Conservation (phyloP, 2,113 vertebrate genomes). For the Pseudorasbora parva region DNA sequence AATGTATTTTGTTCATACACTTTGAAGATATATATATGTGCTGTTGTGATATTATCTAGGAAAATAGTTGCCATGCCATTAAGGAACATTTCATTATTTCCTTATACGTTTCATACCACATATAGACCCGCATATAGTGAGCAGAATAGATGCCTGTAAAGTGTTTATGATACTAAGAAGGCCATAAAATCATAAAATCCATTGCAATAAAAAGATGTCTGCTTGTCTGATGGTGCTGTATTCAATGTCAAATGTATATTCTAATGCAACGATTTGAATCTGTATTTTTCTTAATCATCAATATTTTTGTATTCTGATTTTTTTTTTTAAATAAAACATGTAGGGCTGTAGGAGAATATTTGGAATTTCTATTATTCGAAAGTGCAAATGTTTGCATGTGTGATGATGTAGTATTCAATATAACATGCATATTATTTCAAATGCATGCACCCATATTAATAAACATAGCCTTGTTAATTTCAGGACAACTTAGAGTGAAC, state of each 20-base stretch:
- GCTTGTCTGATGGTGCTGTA: background rate
- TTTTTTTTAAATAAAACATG: background rate
- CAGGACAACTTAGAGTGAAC: background rate
- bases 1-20: background rate
- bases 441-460: background rate
- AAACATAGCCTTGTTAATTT: background rate
- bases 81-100: background rate
- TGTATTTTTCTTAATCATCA: background rate
- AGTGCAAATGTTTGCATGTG: background rate
- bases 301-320: background rate
- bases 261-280: slow-evolving; percentile 13
- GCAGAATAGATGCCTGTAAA: background rate
- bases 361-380: background rate
- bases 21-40: background rate
- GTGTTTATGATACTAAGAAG: background rate
- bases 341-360: background rate
- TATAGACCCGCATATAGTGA: background rate
- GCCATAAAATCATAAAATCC: background rate
- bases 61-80: background rate
- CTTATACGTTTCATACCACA: background rate
- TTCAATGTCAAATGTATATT: slow-evolving; percentile 15
- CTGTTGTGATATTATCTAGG: background rate
- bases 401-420: background rate
- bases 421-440: slow-evolving; percentile 8
- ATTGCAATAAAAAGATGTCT: background rate